Conservation (phyloP, 2,888 invertebrate genomes). For the Coleophora deauratella region DNA sequence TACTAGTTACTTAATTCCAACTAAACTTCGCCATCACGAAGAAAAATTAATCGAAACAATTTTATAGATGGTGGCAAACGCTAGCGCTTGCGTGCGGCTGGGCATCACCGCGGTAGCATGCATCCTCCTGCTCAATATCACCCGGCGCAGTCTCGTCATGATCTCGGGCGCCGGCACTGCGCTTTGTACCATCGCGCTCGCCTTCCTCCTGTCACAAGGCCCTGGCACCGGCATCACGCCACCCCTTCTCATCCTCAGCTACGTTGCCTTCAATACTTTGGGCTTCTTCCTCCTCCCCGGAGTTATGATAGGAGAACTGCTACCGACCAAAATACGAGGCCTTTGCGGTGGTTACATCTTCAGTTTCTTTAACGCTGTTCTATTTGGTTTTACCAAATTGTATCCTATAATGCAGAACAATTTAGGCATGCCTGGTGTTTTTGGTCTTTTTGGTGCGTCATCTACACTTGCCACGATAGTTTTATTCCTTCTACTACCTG, state of each 20-base stretch:
- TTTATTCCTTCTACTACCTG: constrained; percentile 80
- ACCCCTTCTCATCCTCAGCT: constrained; percentile 71
- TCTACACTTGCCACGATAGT: constrained; percentile 77
- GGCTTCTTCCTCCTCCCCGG: constrained; percentile 84
- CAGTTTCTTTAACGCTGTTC: constrained; percentile 78
- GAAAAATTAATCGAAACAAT: neutral
- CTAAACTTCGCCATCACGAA: too few relatives aligned
- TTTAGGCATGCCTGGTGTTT: constrained; percentile 80
- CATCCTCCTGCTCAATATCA: constrained; percentile 76
- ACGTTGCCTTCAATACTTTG: constrained; percentile 82
- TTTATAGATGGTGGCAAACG: constrained; percentile 75
- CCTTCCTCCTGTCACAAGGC: constrained; percentile 38
- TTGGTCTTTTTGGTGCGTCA: constrained; percentile 79
- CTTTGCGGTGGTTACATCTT: constrained; percentile 83
- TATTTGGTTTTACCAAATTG: constrained; percentile 81
- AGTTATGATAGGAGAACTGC: constrained; percentile 83
- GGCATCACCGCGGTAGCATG: constrained; percentile 78
- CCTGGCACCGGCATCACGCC: constrained; percentile 35
- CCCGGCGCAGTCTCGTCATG: constrained; percentile 78
- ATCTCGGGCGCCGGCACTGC: constrained; percentile 80
- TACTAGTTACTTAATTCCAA: too few relatives aligned
- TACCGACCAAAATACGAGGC: constrained; percentile 82
- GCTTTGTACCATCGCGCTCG: constrained; percentile 75
- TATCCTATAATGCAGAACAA: constrained; percentile 76
- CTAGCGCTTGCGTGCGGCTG: constrained; percentile 79